Base-by-base conservation (phyloP, 2,113 vertebrate species). In the Xenus cinereus region DNA sequence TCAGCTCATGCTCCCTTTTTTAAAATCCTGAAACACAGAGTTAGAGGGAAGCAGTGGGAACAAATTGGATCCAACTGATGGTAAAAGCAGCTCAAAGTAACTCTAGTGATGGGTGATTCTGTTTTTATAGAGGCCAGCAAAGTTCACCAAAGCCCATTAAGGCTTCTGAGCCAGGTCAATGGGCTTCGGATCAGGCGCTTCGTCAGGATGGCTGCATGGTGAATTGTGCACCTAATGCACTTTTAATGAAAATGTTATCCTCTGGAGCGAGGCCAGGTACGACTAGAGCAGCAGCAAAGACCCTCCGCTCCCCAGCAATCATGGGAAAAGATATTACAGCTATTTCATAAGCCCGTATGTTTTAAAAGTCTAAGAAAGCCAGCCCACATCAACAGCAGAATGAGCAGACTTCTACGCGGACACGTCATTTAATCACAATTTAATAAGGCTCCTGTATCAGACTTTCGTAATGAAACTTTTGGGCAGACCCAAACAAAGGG, bases 191-290 rank as follows among this genome's bases (percentile, higher is more conserved):
- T 89, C 84, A 69, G 67, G 62, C 1, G 0, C 80, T 92, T 92
- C 1, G 3, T 82, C 84, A 57, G 80, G 81, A 67, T 0, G 15
- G 77, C 82, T 94, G 79, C 0, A 0, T 43, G 84, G 87, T 39
- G 91, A 95, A 48, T 62, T 79, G 79, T 82, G 79, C 51, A 72
- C 90, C 92, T 96, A 97, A 97, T 97, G 78, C 84, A 93, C 75
- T 93, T 95, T 94, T 94, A 95, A 96, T 96, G 94, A 97, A 97
- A 97, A 97, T 75, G 89, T 96, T 89, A 96, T 95, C 91, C 93
- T 60, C 85, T 97, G 95, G 95, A 97, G 88, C 1, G 1, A 57
- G 74, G 92, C 95, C 94, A 97, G 80, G 50, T 80, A 66, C 0
- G 4, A 43, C 73, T 50, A 41, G 68, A 84, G 71, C 57, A 51